Conservation (phyloP, 2,113 vertebrate genomes). For the Cacatua alba region DNA sequence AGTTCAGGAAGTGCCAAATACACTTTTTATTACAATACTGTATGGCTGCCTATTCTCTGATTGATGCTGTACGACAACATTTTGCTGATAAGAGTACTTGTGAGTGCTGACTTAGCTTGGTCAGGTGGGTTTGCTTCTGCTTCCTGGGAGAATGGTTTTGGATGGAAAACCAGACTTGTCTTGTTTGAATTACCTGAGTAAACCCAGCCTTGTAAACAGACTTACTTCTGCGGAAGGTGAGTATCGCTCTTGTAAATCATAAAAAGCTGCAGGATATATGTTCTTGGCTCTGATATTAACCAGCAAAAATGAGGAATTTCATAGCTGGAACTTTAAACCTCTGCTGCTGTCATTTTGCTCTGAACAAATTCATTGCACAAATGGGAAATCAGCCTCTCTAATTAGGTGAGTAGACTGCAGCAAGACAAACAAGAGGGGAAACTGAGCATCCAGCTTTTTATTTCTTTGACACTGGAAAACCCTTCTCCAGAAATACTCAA, state of each 20-base stretch:
- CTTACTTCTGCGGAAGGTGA: not conserved
- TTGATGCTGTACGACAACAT: not conserved
- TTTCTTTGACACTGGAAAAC: not conserved
- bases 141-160: conserved; percentile 8
- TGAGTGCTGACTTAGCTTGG: not conserved
- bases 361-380: not conserved
- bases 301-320: not conserved
- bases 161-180: not conserved
- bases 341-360: not conserved
- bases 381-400: not conserved
- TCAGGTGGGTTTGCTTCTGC: not conserved
- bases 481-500: not conserved
- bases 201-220: conserved; percentile 16
- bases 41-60: not conserved
- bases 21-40: conserved; percentile 26
- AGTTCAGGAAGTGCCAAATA: not conserved
- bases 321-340: not conserved
- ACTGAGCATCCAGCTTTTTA: not conserved
- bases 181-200: conserved; percentile 31
- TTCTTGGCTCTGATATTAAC: not conserved
- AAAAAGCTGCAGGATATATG: not conserved
- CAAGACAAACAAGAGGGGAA: not conserved
- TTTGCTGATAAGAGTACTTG: not conserved
- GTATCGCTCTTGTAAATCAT: not conserved
- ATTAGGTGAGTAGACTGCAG: not conserved